Conservation (phyloP, 2,797 vertebrate genomes). For the Danionella dracula region DNA sequence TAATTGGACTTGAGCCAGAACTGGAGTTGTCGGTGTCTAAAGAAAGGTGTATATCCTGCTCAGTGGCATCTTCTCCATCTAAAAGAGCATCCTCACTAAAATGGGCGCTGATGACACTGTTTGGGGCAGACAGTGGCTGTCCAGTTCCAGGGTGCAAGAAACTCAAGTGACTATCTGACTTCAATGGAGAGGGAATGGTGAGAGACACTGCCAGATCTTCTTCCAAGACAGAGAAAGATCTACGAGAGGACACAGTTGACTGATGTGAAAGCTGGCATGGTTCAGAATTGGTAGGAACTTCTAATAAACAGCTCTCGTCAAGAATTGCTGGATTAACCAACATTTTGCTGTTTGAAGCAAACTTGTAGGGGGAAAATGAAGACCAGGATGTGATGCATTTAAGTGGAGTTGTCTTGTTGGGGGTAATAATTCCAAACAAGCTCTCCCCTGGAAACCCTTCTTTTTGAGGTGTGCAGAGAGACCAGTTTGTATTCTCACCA, state of each 20-base stretch:
- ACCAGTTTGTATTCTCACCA: slow-evolving; percentile 60
- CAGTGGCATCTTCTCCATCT: slow-evolving; percentile 87
- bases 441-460: slow-evolving; percentile 54
- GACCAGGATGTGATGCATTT: slow-evolving; percentile 71
- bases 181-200: slow-evolving; percentile 92
- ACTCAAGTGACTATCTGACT: slow-evolving; percentile 93
- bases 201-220: slow-evolving; percentile 96
- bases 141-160: slow-evolving; percentile 78
- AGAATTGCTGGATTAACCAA: slow-evolving; percentile 80
- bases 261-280: slow-evolving; percentile 56
- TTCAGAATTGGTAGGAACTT: slow-evolving; percentile 70
- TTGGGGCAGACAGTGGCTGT: slow-evolving; percentile 67
- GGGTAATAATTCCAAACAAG: slow-evolving; percentile 56
- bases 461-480: slow-evolving; percentile 65
- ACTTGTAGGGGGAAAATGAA: slow-evolving; percentile 75
- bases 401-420: slow-evolving; percentile 62
- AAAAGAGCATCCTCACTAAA: slow-evolving; percentile 87
- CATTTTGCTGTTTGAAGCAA: slow-evolving; percentile 64
- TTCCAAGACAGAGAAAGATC: slow-evolving; percentile 81
- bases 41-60: slow-evolving; percentile 91
- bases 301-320: slow-evolving; percentile 93
- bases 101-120: slow-evolving; percentile 84
- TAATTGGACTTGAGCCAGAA: slow-evolving; percentile 73
- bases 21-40: slow-evolving; percentile 93
- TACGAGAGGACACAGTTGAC: slow-evolving; percentile 42